Evolutionary conservation across 1,140 invertebrate genomes (phyloP).

Genomic region (Apis cerana): DNA sequence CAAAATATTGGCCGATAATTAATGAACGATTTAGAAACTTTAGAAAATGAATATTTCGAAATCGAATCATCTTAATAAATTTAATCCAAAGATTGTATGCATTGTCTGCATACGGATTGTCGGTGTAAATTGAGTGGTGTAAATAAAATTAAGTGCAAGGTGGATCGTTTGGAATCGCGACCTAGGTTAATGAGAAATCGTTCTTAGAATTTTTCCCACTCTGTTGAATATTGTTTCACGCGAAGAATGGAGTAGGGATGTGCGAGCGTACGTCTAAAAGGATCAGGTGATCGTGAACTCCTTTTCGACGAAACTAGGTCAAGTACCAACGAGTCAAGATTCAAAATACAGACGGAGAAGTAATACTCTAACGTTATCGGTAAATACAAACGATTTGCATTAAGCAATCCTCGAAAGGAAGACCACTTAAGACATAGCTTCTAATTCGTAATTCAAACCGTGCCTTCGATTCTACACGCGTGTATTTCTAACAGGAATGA

Average conservation of each 20-base stretch:
- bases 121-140: too few relatives aligned
- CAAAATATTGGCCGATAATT: too few relatives aligned
- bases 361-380: not conserved
- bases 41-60: too few relatives aligned
- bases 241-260: not conserved
- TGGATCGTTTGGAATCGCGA: conserved; percentile 14
- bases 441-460: not conserved
- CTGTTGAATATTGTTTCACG: conserved; percentile 9
- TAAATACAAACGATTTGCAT: not conserved
- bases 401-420: not conserved
- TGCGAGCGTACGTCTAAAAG: not conserved
- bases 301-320: not conserved
- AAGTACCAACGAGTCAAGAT: not conserved
- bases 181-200: conserved; percentile 10
- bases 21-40: too few relatives aligned
- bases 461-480: not conserved
- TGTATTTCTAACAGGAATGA: not conserved
- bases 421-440: not conserved
- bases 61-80: too few relatives aligned
- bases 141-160: not conserved
- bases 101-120: too few relatives aligned
- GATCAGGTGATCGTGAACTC: not conserved
- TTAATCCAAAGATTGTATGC: too few relatives aligned
- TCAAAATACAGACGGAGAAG: not conserved
- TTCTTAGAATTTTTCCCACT: conserved; percentile 4